These are phyloP conservation scores for Plemyria rubiginata DNA, from an alignment of 2,888 invertebrate genomes.

Conservation along the genomic window DNA sequence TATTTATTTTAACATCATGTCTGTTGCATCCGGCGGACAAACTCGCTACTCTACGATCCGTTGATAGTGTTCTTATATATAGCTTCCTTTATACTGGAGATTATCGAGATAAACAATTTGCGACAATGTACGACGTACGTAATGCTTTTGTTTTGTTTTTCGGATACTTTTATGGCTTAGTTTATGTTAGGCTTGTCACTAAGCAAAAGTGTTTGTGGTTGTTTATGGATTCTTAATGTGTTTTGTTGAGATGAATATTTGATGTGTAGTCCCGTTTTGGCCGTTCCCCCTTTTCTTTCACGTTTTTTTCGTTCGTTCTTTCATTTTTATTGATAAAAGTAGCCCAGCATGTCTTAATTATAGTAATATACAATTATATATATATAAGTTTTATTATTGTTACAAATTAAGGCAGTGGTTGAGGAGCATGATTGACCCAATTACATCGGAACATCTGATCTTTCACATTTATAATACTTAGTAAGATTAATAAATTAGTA, in stretches of 20 bases:
- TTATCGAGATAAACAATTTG: conserved; percentile 45
- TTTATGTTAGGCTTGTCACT: conserved; percentile 26
- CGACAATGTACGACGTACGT: conserved; percentile 29
- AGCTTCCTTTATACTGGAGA: conserved; percentile 39
- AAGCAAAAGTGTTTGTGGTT: conserved; percentile 7
- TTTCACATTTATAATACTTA: too few relatives aligned
- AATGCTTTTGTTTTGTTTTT: conserved; percentile 37
- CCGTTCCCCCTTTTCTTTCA: too few relatives aligned
- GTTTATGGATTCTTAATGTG: conserved; percentile 15
- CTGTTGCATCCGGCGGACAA: conserved; percentile 71
- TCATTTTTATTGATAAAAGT: too few relatives aligned
- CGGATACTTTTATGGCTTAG: conserved; percentile 23
- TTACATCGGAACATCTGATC: too few relatives aligned
- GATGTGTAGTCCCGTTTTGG: too few relatives aligned
- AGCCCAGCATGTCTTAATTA: too few relatives aligned
- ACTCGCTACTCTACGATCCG: conserved; percentile 48
- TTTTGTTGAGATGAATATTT: neutral
- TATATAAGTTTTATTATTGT: too few relatives aligned
- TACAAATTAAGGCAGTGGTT: too few relatives aligned
- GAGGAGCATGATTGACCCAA: too few relatives aligned
- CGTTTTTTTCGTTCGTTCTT: too few relatives aligned
- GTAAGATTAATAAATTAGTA: too few relatives aligned
- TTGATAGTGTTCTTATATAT: conserved; percentile 60
- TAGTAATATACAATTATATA: too few relatives aligned
- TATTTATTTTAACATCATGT: conserved; percentile 81